Conservation (phyloP, 2,113 vertebrate species). For the Drymodes brunneopygia region DNA sequence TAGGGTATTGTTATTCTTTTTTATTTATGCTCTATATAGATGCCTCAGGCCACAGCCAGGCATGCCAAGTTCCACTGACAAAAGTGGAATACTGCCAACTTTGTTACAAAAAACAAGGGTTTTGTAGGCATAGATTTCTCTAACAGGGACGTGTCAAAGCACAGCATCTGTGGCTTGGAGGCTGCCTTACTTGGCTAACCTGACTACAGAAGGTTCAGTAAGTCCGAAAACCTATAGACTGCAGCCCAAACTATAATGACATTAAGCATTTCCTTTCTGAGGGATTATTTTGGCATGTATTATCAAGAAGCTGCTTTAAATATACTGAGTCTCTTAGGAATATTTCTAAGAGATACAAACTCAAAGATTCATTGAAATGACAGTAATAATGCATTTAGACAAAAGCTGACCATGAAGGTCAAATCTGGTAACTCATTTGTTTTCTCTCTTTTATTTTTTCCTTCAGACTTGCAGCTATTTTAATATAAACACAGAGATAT, state of each 20-base stretch:
- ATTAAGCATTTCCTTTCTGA: neutral
- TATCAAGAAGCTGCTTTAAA: neutral
- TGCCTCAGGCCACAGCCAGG: neutral
- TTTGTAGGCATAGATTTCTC: neutral
- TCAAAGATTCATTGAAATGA: neutral
- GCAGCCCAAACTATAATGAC: neutral
- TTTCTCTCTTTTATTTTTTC: neutral
- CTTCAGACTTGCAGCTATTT: slow-evolving; percentile 63
- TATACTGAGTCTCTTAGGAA: neutral
- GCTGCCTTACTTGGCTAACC: neutral
- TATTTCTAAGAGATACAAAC: neutral
- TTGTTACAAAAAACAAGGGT: neutral
- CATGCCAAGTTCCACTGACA: neutral
- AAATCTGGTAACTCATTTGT: neutral
- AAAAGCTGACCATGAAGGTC: neutral
- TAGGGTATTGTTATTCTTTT: neutral
- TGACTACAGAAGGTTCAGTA: neutral
- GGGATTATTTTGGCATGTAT: neutral
- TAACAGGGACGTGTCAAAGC: neutral
- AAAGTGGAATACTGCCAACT: neutral
- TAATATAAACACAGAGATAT: slow-evolving; percentile 57
- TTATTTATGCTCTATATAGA: neutral
- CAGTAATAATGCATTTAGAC: neutral
- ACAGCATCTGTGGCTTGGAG: neutral
- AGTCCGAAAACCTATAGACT: neutral